Conservation (phyloP, 2,113 vertebrate species). For the Sinosuthora webbiana region DNA sequence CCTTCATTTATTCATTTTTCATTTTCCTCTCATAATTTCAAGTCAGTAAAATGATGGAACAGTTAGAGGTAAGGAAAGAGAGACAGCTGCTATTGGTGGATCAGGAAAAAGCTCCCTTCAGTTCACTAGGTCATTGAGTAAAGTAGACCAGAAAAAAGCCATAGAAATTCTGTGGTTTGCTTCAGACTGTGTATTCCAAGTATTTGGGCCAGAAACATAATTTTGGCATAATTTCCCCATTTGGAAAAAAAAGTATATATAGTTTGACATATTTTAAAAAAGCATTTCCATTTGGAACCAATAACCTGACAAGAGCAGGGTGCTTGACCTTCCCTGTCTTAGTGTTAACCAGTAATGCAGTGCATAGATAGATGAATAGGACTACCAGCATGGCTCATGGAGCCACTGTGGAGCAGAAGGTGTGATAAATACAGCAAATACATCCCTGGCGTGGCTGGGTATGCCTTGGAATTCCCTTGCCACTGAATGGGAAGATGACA, state of each 20-base stretch:
- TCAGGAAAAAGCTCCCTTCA: background rate
- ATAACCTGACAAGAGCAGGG: background rate
- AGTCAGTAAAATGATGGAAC: slow-evolving; percentile 12
- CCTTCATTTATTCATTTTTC: slow-evolving; percentile 68
- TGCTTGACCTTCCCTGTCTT: background rate
- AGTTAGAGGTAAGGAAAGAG: background rate
- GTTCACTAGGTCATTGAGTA: background rate
- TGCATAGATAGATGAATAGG: accelerated
- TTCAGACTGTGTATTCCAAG: background rate
- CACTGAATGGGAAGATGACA: accelerated
- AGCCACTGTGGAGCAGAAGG: background rate
- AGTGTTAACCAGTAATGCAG: background rate
- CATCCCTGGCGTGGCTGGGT: background rate
- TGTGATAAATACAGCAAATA: background rate
- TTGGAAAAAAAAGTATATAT: background rate
- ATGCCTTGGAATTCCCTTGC: accelerated
- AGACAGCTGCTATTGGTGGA: background rate
- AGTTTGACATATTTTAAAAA: background rate
- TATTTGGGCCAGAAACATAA: background rate
- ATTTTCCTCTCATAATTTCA: slow-evolving; percentile 51
- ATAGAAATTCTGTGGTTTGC: background rate
- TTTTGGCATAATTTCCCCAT: background rate
- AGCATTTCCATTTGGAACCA: background rate
- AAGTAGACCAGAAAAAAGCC: background rate
- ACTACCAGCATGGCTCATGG: background rate